Evolutionary conservation across 2,113 vertebrate species (phyloP).

Genomic region (Hymenochirus boettgeri): DNA sequence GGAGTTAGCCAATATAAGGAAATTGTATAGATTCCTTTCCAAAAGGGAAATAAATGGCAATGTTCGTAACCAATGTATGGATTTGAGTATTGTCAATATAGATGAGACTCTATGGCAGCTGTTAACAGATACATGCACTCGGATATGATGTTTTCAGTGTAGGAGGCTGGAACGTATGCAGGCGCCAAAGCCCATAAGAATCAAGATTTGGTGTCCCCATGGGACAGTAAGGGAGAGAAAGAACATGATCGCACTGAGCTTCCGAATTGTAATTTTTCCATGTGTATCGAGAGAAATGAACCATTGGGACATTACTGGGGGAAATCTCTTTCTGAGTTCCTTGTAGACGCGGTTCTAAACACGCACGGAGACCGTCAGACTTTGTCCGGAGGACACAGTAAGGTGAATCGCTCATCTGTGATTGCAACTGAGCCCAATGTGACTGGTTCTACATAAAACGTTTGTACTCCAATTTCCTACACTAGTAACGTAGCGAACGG

Average conservation of each 20-base stretch:
- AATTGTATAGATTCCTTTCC: too few species aligned
- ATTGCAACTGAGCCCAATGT: too few species aligned
- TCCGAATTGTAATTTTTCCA: slow-evolving; percentile 22
- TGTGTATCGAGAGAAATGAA: slow-evolving; percentile 11
- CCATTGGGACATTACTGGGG: slow-evolving; percentile 7
- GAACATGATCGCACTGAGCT: slow-evolving; percentile 17
- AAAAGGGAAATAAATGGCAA: too few species aligned
- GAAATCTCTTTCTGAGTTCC: neutral
- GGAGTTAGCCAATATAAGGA: too few species aligned
- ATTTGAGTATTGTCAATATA: too few species aligned
- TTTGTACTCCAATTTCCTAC: too few species aligned
- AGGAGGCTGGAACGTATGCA: neutral
- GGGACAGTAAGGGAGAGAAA: slow-evolving; percentile 17
- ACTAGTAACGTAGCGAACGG: too few species aligned
- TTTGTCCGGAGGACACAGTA: neutral
- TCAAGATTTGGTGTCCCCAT: slow-evolving; percentile 11
- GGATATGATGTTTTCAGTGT: neutral
- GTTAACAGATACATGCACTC: neutral
- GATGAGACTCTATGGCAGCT: too few species aligned
- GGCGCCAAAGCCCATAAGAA: slow-evolving; percentile 16
- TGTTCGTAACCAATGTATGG: too few species aligned
- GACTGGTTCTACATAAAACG: too few species aligned
- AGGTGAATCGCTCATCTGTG: too few species aligned
- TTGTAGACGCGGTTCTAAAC: neutral
- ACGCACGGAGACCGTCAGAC: neutral